Evolutionary conservation across 2,113 vertebrate genomes (phyloP), one percentile per base, ranked within the genome.

Genomic region (Ctenodactylus gundi): DNA sequence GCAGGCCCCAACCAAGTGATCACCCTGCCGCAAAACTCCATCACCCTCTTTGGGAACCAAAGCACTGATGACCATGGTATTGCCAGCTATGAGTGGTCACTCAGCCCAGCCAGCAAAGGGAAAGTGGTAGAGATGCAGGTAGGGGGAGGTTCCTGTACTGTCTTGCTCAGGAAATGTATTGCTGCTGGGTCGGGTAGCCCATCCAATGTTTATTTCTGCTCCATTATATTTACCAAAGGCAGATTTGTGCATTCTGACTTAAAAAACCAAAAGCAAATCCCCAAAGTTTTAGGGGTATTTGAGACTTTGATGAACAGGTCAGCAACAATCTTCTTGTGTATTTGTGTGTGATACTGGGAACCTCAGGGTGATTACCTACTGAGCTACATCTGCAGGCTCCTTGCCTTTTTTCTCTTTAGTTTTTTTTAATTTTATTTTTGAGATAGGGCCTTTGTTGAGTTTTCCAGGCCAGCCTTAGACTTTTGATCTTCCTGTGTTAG

Each of bases 41-140:
- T 99, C 97, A 99, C 98, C 0, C 98, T 99, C 44, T 98, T 98
- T 0, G 99, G 99, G 58, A 99, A 99, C 97, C 99, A 99, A 97
- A 99, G 99, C 98, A 99, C 99, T 0, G 99, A 99, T 0, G 99
- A 99, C 91, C 99, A 99, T 6, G 99, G 99, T 89, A 98, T 99
- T 7, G 98, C 99, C 97, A 99, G 98, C 97, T 99, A 99, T 0
- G 99, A 99, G 97, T 99, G 99, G 99, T 99, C 99, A 8, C 99
- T 99, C 86, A 99, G 99, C 93, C 99, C 99, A 0, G 99, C 98
- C 97, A 99, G 99, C 98, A 99, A 99, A 95, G 99, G 99, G 96
- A 99, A 99, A 80, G 99, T 99, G 97, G 98, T 99, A 98, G 99
- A 99, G 97, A 99, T 99, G 99, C 99, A 99, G 99, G 99, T 99